Evolutionary conservation across 2,113 vertebrate species (phyloP), one percentile per base, ranked within the genome.

Genomic region (Pomatorhinus ruficollis): DNA sequence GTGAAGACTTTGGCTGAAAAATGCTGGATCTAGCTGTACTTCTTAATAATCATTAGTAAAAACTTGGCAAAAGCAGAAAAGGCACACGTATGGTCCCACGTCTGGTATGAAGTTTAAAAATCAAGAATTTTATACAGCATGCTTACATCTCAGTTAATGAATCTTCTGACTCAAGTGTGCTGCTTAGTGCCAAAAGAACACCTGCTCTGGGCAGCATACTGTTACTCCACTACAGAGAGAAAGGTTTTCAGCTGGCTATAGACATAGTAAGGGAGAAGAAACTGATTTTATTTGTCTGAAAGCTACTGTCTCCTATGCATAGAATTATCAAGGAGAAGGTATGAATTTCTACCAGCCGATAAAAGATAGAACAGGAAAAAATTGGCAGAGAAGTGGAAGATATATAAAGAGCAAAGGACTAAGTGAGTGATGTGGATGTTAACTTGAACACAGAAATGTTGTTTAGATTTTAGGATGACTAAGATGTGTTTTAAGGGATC

Each of bases 391-490:
- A 76, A 76, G 18, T 14, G 52, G 27, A 90, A 90, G 42, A 33
- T 57, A 83, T 17, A 61, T 19, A 21, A 54, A 85, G n/a, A 68
- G 33, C 33, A 60, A 90, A 79, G 61, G 12, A 66, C 33, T 68
- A 66, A 92, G 37, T 27, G 33, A 74, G 66, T 18, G 40, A 54
- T 65, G 50, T 1, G 10, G 70, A 61, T 49, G n/a, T 33, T 85
- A 40, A 75, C 81, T 76, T 78, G 44, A 83, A 82, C 52, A 71
- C 21, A 79, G 65, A 89, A 70, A 84, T 21, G 8, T 33, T 87
- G 63, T 64, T 87, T 66, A 70, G 35, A 31, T 77, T 93, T 70
- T 77, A 78, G 42, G 75, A 60, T 83, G 63, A 94, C 66, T 91
- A 87, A 92, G 49, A 79, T 61, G 24, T 53, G 27, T 88, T 91